Conservation (phyloP, 2,113 vertebrate genomes). For the Polyodon spathula region DNA sequence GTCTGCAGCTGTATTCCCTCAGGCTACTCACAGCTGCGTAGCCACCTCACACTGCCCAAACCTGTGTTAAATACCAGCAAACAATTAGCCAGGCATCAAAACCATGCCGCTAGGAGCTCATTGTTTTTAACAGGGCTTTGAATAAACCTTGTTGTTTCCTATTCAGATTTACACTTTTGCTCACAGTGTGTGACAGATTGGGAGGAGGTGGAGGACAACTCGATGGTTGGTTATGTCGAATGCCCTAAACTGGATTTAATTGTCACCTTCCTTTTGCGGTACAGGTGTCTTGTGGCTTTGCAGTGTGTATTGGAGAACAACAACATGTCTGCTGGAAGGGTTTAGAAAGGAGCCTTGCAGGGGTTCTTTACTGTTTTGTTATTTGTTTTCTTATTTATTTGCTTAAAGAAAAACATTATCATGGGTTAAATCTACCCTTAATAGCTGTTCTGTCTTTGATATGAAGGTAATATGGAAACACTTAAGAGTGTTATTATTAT, state of each 20-base stretch:
- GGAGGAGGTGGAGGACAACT: conserved; percentile 46
- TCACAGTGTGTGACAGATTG: conserved; percentile 41
- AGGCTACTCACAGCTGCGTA: conserved; percentile 26
- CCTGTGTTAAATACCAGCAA: conserved; percentile 35
- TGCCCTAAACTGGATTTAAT: conserved; percentile 43
- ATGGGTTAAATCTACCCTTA: too few species aligned
- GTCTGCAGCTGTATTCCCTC: conserved; percentile 34
- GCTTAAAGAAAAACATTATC: too few species aligned
- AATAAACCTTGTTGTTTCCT: conserved; percentile 41
- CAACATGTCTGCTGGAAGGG: conserved; percentile 30
- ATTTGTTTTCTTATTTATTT: conserved; percentile 36
- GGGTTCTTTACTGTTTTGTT: conserved; percentile 43
- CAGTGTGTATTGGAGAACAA: conserved; percentile 47
- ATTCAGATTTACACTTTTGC: conserved; percentile 40
- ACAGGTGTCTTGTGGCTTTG: conserved; percentile 48
- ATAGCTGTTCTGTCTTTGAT: too few species aligned
- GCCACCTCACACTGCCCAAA: conserved; percentile 29
- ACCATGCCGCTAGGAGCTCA: conserved; percentile 39
- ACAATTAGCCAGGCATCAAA: conserved; percentile 50
- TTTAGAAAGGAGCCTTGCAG: conserved; percentile 10
- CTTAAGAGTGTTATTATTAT: too few species aligned
- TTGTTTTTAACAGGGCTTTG: conserved; percentile 52
- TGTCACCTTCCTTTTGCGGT: conserved; percentile 45
- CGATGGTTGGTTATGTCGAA: conserved; percentile 33
- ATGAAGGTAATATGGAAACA: too few species aligned